Percentiles rank a stretch among this genome's conserved stretches.
These are phyloP conservation scores for Narcine bancroftii DNA, from an alignment of 2,113 vertebrate genomes.

Conservation along the genomic window DNA sequence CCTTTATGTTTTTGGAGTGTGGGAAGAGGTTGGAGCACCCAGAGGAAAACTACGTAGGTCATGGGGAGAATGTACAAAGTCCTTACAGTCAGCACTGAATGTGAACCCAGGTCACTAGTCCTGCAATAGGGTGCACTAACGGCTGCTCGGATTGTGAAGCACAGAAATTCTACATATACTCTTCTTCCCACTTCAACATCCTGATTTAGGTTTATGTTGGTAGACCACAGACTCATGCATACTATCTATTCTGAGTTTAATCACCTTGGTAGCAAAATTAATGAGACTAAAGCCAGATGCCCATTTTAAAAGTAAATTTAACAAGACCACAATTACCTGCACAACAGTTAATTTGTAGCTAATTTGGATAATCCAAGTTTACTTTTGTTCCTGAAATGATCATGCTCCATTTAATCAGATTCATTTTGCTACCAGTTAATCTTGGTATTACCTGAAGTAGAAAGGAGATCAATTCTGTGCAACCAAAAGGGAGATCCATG, in stretches of 20 bases:
- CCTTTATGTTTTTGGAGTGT: too few species aligned
- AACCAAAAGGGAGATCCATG: background rate
- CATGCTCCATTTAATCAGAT: background rate
- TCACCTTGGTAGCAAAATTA: background rate
- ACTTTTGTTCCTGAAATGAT: background rate
- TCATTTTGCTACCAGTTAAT: background rate
- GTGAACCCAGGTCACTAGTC: too few species aligned
- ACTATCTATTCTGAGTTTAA: background rate
- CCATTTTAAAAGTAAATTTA: background rate
- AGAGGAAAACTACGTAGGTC: too few species aligned
- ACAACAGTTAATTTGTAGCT: background rate
- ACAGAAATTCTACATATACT: too few species aligned
- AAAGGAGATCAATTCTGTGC: background rate
- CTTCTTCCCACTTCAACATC: background rate
- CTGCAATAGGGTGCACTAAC: too few species aligned
- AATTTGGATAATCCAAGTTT: background rate
- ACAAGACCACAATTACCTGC: background rate
- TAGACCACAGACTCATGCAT: background rate
- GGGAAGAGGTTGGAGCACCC: too few species aligned
- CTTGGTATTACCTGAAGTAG: background rate
- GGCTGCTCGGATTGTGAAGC: too few species aligned
- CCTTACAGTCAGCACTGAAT: too few species aligned
- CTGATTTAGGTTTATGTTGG: background rate
- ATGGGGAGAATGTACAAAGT: too few species aligned
- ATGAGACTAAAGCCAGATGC: background rate